Conservation (phyloP, 2,797 vertebrate species). For the Myoxocephalus aenaeus region DNA sequence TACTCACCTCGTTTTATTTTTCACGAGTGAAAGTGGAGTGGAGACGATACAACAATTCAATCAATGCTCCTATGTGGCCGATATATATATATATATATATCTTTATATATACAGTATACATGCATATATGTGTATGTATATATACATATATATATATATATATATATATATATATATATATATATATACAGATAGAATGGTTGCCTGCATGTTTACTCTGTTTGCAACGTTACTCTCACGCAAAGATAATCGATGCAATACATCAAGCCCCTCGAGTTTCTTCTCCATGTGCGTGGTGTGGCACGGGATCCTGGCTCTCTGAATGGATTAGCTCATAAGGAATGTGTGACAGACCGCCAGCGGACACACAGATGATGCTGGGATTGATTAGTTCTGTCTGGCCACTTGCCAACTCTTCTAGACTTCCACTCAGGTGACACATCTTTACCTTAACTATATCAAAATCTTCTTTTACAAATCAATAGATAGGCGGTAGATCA, state of each 20-base stretch:
- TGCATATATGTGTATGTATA: no score
- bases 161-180: no score
- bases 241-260: conserved; percentile 38
- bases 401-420: conserved; percentile 22
- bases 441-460: background rate
- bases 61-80: background rate
- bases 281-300: conserved; percentile 14
- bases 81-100: no score
- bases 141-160: no score
- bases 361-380: conserved; percentile 61
- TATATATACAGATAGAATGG: background rate
- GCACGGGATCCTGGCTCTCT: conserved; percentile 41
- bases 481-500: no score
- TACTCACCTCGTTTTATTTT: background rate
- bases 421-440: conserved; percentile 17
- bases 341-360: conserved; percentile 60
- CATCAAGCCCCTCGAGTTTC: conserved; percentile 19
- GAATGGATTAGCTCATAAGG: conserved; percentile 73
- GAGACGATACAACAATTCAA: background rate
- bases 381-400: conserved; percentile 73
- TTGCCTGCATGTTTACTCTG: background rate
- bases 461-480: background rate
- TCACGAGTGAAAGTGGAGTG: background rate
- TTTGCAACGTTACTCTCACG: conserved; percentile 1
- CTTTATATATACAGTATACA: no score